phyloP scores from a whole-genome alignment of 2,113 vertebrate genomes.

The Pungitius pungitius region DNA sequence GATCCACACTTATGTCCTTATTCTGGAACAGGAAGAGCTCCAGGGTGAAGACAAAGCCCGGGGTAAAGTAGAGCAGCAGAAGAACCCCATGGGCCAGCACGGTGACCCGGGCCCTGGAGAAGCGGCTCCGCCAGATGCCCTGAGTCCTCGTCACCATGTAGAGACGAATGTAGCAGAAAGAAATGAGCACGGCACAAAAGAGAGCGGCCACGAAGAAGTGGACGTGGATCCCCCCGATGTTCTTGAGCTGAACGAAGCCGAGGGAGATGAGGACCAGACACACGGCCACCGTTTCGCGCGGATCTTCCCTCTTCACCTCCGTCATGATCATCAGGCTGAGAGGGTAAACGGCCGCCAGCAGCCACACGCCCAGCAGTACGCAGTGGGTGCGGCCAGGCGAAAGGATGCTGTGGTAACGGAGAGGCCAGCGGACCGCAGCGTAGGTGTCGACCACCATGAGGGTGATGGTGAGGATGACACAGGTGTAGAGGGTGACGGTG shows the following conservation, averaged over 20 bases:
- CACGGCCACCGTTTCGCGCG: conserved; percentile 8
- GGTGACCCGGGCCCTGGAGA: conserved; percentile 82
- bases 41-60: conserved; percentile 77
- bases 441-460: conserved; percentile 83
- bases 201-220: conserved; percentile 70
- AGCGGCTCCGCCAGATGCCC: conserved; percentile 80
- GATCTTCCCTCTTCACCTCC: conserved; percentile 15
- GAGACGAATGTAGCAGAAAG: conserved; percentile 83
- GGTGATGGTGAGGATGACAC: conserved; percentile 81
- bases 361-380: conserved; percentile 76
- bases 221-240: conserved; percentile 56
- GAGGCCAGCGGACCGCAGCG: conserved; percentile 80
- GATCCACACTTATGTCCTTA: conserved; percentile 27
- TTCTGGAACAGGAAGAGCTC: conserved; percentile 72
- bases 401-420: conserved; percentile 77
- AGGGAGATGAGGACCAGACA: conserved; percentile 78
- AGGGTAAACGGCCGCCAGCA: conserved; percentile 74
- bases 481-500: conserved; percentile 71
- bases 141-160: conserved; percentile 81
- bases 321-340: conserved; percentile 72
- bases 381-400: conserved; percentile 62
- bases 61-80: conserved; percentile 80
- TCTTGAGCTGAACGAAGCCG: conserved; percentile 29
- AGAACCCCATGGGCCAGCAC: conserved; percentile 80
- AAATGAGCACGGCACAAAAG: conserved; percentile 75